phyloP scores from a whole-genome alignment of 2,113 vertebrate species.

The Dasypus novemcinctus region DNA sequence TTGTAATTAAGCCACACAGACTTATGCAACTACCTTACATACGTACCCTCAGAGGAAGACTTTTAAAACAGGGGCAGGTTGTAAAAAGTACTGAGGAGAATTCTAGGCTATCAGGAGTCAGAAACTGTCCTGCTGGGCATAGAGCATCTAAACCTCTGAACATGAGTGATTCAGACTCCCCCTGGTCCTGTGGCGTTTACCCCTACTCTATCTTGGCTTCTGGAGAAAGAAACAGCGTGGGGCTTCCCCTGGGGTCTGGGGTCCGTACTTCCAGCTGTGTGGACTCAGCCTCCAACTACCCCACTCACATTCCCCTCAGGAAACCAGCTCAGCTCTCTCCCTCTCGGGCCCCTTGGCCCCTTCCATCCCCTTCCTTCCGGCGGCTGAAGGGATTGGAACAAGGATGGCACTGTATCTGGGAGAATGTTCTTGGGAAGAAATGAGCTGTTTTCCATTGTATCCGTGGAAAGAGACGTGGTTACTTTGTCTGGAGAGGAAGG shows the following conservation, averaged over 20 bases:
- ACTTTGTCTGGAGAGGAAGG: background rate
- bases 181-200: accelerated
- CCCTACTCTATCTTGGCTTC: background rate
- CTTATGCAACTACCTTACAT: background rate
- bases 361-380: background rate
- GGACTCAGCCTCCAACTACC: background rate
- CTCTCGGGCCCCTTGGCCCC: accelerated
- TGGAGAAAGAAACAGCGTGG: background rate
- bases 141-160: background rate
- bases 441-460: background rate
- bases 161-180: too few relatives aligned
- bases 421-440: background rate
- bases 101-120: background rate
- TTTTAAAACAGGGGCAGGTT: background rate
- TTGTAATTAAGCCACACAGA: background rate
- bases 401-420: background rate
- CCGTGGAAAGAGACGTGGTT: background rate
- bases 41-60: background rate
- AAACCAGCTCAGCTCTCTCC: too few relatives aligned
- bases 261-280: background rate
- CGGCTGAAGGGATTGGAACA: too few relatives aligned
- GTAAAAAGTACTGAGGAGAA: background rate
- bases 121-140: too few relatives aligned
- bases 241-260: background rate
- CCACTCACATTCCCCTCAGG: accelerated